Evolutionary conservation across 2,113 vertebrate genomes (phyloP).

Genomic region (Sardina pilchardus): DNA sequence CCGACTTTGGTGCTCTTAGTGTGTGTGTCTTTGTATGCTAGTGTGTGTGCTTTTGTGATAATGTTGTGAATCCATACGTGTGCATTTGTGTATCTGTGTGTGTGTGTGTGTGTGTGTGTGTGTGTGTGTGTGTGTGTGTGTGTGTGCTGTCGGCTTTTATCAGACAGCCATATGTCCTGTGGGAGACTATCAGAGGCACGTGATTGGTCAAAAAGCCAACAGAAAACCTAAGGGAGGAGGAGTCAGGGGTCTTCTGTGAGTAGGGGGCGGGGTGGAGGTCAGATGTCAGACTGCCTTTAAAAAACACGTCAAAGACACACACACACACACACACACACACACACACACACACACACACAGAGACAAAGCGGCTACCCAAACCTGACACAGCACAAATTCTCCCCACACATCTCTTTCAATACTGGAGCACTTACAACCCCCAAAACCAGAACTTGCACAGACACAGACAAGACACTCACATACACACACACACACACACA

Average conservation of each 20-base stretch:
- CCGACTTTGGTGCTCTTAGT: neutral
- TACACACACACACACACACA: neutral
- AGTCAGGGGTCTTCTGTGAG: neutral
- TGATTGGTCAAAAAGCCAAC: neutral
- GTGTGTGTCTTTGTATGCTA: neutral
- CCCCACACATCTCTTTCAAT: neutral
- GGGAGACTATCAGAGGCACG: neutral
- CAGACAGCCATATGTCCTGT: neutral
- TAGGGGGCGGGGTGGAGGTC: neutral
- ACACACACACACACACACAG: neutral
- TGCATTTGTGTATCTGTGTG: conserved; percentile 5
- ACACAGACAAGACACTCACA: neutral
- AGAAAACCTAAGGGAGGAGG: neutral
- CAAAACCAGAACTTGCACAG: neutral
- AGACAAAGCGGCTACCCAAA: neutral
- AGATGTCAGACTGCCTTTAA: neutral
- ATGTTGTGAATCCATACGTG: neutral
- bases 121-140: neutral
- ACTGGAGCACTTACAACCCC: too few species aligned
- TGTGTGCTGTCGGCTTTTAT: neutral
- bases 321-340: conserved; percentile 13
- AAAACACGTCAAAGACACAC: neutral
- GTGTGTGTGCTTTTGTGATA: too few species aligned
- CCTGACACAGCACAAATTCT: conserved; percentile 8
- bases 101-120: neutral